Conservation (phyloP, 2,888 invertebrate genomes). For the Hirtodrosophila alboralis region DNA sequence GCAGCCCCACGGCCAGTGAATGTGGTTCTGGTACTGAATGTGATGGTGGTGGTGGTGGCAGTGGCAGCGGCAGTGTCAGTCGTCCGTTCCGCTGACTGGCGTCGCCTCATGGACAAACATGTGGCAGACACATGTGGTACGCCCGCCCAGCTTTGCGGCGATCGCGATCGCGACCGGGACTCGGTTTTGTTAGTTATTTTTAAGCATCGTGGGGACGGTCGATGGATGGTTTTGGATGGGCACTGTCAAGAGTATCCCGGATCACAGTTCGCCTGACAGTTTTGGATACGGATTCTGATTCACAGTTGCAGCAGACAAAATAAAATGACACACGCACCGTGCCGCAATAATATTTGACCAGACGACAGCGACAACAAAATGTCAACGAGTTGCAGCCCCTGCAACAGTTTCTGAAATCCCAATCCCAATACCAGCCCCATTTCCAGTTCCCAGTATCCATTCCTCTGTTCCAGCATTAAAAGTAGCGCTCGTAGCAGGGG, state of each 20-base stretch:
- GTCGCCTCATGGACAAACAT: conserved; percentile 75
- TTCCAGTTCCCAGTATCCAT: conserved; percentile 2
- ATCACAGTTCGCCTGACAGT: conserved; percentile 63
- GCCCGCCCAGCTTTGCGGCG: conserved; percentile 48
- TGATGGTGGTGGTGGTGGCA: conserved; percentile 13
- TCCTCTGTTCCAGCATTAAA: conserved; percentile 9
- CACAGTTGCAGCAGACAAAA: conserved; percentile 4
- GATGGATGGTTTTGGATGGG: conserved; percentile 15
- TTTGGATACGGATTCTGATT: conserved; percentile 20
- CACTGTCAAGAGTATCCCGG: conserved; percentile 59
- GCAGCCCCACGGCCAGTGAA: conserved; percentile 61
- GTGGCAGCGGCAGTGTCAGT: conserved; percentile 29
- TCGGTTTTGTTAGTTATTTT: conserved; percentile 71
- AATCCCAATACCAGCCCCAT: conserved; percentile 4
- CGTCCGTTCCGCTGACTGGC: conserved; percentile 59
- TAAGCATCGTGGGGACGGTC: conserved; percentile 61
- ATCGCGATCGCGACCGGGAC: conserved; percentile 21
- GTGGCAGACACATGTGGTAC: conserved; percentile 68
- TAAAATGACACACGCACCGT: conserved; percentile 6
- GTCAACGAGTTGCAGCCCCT: conserved; percentile 11
- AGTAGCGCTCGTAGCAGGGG: conserved; percentile 59
- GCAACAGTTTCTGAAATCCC: conserved; percentile 1
- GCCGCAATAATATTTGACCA: conserved; percentile 39
- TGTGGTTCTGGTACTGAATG: conserved; percentile 6
- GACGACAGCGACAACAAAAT: conserved; percentile 11